Percentiles rank a stretch among this genome's conserved stretches.
phyloP scores from a whole-genome alignment of 2,888 invertebrate genomes.

The Callyntrura guangdongensis region DNA sequence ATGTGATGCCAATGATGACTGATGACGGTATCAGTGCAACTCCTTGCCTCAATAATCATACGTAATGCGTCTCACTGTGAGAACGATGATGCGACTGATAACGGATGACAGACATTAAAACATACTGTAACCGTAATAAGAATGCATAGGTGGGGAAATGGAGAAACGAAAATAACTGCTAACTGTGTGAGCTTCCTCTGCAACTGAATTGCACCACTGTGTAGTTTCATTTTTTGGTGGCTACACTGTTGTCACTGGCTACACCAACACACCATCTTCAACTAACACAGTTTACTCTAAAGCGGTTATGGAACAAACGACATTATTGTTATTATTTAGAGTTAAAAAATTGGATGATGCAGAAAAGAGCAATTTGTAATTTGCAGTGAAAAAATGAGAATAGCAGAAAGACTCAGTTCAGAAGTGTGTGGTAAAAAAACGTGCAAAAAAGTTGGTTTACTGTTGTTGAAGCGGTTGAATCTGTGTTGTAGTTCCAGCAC shows the following conservation, averaged over 20 bases:
- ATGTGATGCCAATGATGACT: slow-evolving; percentile 58
- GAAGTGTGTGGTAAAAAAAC: slow-evolving; percentile 38
- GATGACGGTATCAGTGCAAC: slow-evolving; percentile 60
- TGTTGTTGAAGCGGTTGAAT: slow-evolving; percentile 8
- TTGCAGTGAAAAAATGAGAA: slow-evolving; percentile 18
- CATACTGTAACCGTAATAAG: not conserved
- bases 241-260: not conserved
- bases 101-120: too few relatives aligned
- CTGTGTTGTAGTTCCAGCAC: slow-evolving; percentile 46
- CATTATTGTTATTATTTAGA: slow-evolving; percentile 16
- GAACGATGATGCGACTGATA: too few relatives aligned
- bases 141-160: not conserved
- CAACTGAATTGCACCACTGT: not conserved
- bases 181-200: slow-evolving; percentile 23
- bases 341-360: slow-evolving; percentile 18
- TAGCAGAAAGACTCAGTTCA: not conserved
- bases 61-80: slow-evolving; percentile 11
- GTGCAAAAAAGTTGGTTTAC: slow-evolving; percentile 58
- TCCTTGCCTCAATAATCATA: slow-evolving; percentile 18
- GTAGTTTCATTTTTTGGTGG: slow-evolving; percentile 9
- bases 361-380: not conserved
- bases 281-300: not conserved
- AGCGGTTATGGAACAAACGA: slow-evolving; percentile 6
- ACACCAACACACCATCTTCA: not conserved
- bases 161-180: slow-evolving; percentile 16